These are phyloP conservation scores for Plutomurus gul DNA, from an alignment of 1,140 invertebrate species.

Conservation along the genomic window DNA sequence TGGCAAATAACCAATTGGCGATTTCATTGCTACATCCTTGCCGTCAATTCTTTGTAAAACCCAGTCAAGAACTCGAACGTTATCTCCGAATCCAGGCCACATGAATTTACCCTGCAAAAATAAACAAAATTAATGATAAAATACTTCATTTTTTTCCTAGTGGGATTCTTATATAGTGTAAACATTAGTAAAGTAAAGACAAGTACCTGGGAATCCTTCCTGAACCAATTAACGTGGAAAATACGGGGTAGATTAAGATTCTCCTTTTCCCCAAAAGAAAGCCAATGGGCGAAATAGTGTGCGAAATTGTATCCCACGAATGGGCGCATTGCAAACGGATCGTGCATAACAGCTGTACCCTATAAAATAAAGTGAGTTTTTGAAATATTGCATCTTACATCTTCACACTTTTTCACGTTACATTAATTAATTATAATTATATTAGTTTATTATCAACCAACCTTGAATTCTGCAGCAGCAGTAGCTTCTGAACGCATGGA, in stretches of 20 bases:
- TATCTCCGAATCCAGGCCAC: constrained; percentile 98
- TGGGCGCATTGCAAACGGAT: constrained; percentile 98
- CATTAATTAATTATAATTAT: no score
- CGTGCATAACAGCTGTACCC: constrained; percentile 95
- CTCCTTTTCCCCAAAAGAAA: constrained; percentile 74
- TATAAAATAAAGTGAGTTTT: no score
- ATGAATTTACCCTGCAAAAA: constrained; percentile 80
- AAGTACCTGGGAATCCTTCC: constrained; percentile 70
- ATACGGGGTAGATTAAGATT: constrained; percentile 79
- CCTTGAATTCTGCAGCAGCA: constrained; percentile 94
- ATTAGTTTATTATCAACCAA: no score
- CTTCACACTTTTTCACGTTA: no score
- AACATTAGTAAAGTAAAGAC: not conserved
- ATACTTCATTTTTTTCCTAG: not conserved
- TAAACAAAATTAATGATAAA: no score
- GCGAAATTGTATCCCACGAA: constrained; percentile 99
- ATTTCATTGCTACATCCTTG: constrained; percentile 65
- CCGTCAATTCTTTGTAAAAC: constrained; percentile 80
- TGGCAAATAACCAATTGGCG: constrained; percentile 78
- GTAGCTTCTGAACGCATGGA: constrained; percentile 95
- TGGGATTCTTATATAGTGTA: no score
- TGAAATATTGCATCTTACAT: no score
- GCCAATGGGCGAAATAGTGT: constrained; percentile 92
- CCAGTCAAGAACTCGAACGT: constrained; percentile 93
- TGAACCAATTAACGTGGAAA: constrained; percentile 99